Evolutionary conservation across 2,888 invertebrate genomes (phyloP), one percentile per base, ranked within the genome.

Genomic region (Ochlodes sylvanus): DNA sequence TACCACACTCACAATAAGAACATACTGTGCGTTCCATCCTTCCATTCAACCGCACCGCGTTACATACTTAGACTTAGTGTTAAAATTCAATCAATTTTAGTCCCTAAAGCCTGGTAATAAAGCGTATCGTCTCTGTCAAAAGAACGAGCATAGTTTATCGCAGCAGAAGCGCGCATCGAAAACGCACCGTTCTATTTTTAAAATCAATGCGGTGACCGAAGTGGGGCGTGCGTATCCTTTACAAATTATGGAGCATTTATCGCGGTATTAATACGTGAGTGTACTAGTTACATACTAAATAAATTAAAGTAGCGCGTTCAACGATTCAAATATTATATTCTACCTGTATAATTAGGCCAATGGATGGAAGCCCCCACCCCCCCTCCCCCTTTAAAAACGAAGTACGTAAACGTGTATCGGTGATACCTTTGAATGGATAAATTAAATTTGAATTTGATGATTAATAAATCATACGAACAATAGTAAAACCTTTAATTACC

Each of bases 151-250:
- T 78, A 80, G 80, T 83, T 82, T 85, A 88, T 84, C 84, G 80
- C 78, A 64, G 69, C 73, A 69, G 75, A 74, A 72, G 79, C 82
- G 86, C 84, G 83, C 86, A 86, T 87, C 83, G 86, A 88, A 89
- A 90, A 90, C 91, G 89, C 90, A 91, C 86, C 81, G 80, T 79
- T 89, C 92, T 92, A 92, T 92, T 92, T 92, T 92, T 92, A 91
- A 89, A 92, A 91, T 90, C 90, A 87, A 91, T 90, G 91, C 86
- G 87, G 89, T 86, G 89, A 86, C 88, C 89, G 84, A 90, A 91
- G 88, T 91, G 87, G 91, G 87, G 86, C 91, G 88, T 84, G 85
- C 87, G 83, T 85, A 82, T 87, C 83, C 82, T 85, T 85, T 85
- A 87, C 86, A 89, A 50, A 88, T 88, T 88, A 88, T 78, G 82